These are phyloP conservation scores for Augiades crinisus DNA, from an alignment of 2,888 invertebrate species.

Conservation along the genomic window DNA sequence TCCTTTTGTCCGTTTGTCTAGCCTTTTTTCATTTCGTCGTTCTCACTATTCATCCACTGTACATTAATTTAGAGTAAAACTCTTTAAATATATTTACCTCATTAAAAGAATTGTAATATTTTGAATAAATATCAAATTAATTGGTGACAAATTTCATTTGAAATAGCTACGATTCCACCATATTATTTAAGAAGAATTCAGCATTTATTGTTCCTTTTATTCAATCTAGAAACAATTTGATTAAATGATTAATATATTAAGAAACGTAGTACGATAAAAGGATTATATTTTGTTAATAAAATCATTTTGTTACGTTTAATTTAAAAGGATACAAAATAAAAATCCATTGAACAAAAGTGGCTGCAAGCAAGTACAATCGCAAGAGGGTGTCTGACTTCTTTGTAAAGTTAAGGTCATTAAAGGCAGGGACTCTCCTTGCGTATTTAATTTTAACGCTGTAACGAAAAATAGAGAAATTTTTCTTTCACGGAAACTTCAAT, in stretches of 20 bases:
- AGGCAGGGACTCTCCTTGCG: slow-evolving; percentile 20
- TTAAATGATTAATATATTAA: too few relatives aligned
- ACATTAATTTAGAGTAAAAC: neutral
- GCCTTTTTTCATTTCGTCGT: neutral
- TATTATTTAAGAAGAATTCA: too few relatives aligned
- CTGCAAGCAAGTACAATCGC: neutral
- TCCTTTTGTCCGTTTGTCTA: neutral
- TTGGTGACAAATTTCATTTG: neutral
- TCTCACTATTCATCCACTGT: neutral
- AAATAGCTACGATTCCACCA: too few relatives aligned
- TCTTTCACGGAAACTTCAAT: slow-evolving; percentile 60
- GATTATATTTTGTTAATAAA: too few relatives aligned
- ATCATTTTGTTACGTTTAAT: too few relatives aligned
- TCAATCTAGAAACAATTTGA: too few relatives aligned
- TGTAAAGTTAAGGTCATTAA: slow-evolving; percentile 22
- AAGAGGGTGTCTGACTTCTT: slow-evolving; percentile 9
- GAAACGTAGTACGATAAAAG: too few relatives aligned
- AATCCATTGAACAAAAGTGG: too few relatives aligned
- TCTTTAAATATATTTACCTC: too few relatives aligned
- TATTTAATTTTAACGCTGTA: slow-evolving; percentile 38
- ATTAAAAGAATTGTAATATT: neutral
- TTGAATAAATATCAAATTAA: neutral
- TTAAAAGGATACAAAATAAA: neutral
- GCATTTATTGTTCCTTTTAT: too few relatives aligned
- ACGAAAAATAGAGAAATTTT: slow-evolving; percentile 50